A percentile compares a stretch with the other conserved stretches of the same genome.
Conservation (phyloP, 2,113 vertebrate genomes). For the Himantopus leucocephalus region DNA sequence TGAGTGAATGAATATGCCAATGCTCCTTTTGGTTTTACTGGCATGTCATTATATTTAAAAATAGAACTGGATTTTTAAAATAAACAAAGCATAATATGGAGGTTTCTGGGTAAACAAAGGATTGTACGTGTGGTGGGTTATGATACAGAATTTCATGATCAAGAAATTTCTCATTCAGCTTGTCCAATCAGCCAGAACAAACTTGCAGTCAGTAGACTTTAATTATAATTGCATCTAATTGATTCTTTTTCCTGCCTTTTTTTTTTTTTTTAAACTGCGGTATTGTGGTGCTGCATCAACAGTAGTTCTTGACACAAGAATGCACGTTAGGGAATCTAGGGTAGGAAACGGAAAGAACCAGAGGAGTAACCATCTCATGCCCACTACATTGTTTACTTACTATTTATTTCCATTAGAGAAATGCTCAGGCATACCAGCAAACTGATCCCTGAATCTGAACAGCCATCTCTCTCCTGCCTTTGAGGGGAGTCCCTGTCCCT, state of each 20-base stretch:
- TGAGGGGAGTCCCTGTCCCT: neutral
- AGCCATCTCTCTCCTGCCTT: neutral
- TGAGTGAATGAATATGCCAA: neutral
- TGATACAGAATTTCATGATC: neutral
- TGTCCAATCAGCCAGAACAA: constrained; percentile 27
- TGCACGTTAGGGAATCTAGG: neutral
- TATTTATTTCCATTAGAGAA: neutral
- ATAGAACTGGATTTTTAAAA: constrained; percentile 47
- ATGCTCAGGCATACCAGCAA: neutral
- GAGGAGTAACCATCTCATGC: neutral
- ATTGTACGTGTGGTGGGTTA: neutral
- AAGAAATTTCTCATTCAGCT: constrained; percentile 35
- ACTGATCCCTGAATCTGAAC: neutral
- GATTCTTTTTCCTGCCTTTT: neutral
- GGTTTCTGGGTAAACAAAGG: constrained; percentile 29
- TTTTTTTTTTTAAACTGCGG: neutral
- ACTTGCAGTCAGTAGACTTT: neutral
- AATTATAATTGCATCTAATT: constrained; percentile 55
- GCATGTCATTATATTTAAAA: constrained; percentile 48
- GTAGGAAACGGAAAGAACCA: neutral
- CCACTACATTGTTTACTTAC: neutral
- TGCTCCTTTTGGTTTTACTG: constrained; percentile 21
- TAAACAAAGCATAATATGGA: constrained; percentile 36
- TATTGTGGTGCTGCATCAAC: constrained; percentile 36
- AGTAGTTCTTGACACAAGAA: neutral